Base-by-base conservation (phyloP, 2,797 vertebrate species). In the Orientallactaga sibirica region DNA sequence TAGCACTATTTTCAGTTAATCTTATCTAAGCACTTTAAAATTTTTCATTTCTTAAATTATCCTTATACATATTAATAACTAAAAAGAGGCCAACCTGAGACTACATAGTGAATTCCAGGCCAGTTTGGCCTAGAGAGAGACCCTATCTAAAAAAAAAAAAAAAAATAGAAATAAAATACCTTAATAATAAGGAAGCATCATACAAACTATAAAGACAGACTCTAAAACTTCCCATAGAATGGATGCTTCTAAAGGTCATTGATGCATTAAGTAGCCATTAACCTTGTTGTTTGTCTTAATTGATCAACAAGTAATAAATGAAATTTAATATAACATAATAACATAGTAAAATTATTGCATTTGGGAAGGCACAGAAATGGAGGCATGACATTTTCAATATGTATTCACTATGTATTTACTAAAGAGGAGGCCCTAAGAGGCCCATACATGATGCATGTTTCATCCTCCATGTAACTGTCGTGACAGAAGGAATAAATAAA, bases 41-140 rank as follows among this genome's bases (percentile, higher is more conserved):
- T 18, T 74, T 71, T 88, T 88, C 24, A 86, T 76, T 68, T 95
- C 19, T 86, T 86, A 55, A 79, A 95, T 41, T 55, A 18, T 80
- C 88, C 52, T 83, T 87, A 19, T 3, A 68, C 33, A 64, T 88
- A 29, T 22, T 25, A 73, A 67, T 77, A 85, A 68, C 29, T 41
- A 25, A 66, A 85, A 79, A 84, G 73, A 55, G 5, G 43, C 43
- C 8, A 5, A 48, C 43, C 43, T 48, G 43, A 48, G 8, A 48
- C 43, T 48, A 48, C 43, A 48, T 48, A 48, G 43, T 48, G 43
- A 48, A 48, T 48, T 9, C 5, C 43, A 48, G 43, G 43, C 43
- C 43, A 48, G 43, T 48, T 48, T 48, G 8, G 43, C 43, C 43
- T 48, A 48, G 43, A 48, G 8, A 48, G 43, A 48, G 43, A 48